These are phyloP conservation scores for cattle (Bos taurus) DNA, from an alignment of 2,113 vertebrate species.

Conservation along the genomic window ARS-UCD2.0 NC_037357.1:46335501-46336000, in stretches of 20 bases:
- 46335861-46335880: not conserved
- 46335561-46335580: not conserved
- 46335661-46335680: not conserved
- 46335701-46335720: too few species aligned
- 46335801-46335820: not conserved
- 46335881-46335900: not conserved
- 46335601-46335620: not conserved
- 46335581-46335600: not conserved
- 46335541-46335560: not conserved
- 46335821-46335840: not conserved
- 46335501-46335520: not conserved
- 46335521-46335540: not conserved
- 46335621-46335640: not conserved
- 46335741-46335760: not conserved
- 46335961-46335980: not conserved
- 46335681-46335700: not conserved
- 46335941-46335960: not conserved
- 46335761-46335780: not conserved
- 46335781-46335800: not conserved
- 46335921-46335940: not conserved
- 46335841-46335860: not conserved
- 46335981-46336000: not conserved
- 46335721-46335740: not conserved
- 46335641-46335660: not conserved
- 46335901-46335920: not conserved